phyloP scores from a whole-genome alignment of 2,113 vertebrate genomes.

The Serinus canaria region DNA sequence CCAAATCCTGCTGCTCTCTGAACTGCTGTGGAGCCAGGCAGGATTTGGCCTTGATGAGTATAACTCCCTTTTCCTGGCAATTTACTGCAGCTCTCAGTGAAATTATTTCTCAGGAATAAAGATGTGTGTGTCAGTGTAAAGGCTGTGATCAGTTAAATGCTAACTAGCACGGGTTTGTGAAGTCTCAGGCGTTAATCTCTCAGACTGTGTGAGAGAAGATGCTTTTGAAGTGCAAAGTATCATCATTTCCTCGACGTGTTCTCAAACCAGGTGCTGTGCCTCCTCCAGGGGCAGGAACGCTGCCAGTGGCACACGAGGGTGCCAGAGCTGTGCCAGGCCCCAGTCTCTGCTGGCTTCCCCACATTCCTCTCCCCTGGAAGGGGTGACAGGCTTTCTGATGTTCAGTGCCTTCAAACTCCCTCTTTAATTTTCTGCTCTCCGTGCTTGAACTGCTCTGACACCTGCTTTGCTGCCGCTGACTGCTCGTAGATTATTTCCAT shows the following conservation, averaged over 20 bases:
- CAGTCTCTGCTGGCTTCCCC: neutral
- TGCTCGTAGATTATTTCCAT: neutral
- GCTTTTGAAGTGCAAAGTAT: slow-evolving; percentile 68
- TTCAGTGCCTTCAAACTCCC: neutral
- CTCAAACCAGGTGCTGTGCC: neutral
- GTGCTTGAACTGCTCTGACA: neutral
- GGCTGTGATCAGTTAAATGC: slow-evolving; percentile 66
- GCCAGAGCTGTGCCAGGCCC: neutral
- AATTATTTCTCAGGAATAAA: slow-evolving; percentile 37
- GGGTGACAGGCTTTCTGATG: neutral
- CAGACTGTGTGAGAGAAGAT: neutral
- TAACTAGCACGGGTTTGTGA: slow-evolving; percentile 60
- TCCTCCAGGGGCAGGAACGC: neutral
- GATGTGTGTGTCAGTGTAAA: slow-evolving; percentile 40
- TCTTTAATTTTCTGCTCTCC: neutral
- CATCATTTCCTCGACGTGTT: slow-evolving; percentile 1
- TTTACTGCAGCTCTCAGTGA: slow-evolving; percentile 34
- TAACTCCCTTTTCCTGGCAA: neutral
- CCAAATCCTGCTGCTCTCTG: neutral
- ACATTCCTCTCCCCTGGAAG: neutral
- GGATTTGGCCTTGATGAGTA: slow-evolving; percentile 11
- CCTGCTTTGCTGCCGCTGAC: neutral
- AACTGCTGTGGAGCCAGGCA: neutral
- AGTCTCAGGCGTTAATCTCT: slow-evolving; percentile 59
- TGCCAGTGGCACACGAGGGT: neutral